Conservation (phyloP, 2,888 invertebrate species). For the Heliothis peltigera region DNA sequence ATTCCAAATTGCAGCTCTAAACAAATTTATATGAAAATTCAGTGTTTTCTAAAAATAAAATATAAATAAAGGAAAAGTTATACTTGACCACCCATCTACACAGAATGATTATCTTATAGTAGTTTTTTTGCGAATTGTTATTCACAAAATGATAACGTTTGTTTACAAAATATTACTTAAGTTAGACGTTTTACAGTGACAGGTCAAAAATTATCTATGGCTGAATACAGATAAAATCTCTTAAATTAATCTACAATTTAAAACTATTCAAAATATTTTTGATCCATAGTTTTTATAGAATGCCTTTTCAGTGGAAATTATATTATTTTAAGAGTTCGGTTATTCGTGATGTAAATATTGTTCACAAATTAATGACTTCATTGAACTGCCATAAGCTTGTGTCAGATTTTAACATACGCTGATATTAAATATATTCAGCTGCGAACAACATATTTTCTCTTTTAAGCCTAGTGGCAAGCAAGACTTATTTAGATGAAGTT, state of each 20-base stretch:
- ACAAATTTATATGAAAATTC: background rate
- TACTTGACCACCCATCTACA: background rate
- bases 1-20: background rate
- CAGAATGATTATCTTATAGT: too few species aligned
- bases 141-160: constrained; percentile 3
- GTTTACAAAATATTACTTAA: background rate
- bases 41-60: background rate
- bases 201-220: background rate
- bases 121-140: too few species aligned
- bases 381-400: background rate
- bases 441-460: background rate
- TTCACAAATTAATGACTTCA: too few species aligned
- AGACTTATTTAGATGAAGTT: constrained; percentile 6
- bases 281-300: background rate
- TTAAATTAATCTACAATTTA: background rate
- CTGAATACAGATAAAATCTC: constrained; percentile 3
- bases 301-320: too few species aligned
- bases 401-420: background rate
- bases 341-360: background rate
- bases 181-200: constrained; percentile 10
- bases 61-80: background rate
- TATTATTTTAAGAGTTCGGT: background rate
- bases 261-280: constrained; percentile 14
- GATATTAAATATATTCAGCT: constrained; percentile 3
- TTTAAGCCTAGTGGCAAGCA: too few species aligned